A percentile compares a stretch with the other conserved stretches of the same genome.
These are phyloP conservation scores for Myrmecophaga tridactyla DNA, from an alignment of 2,113 vertebrate genomes.

Conservation along the genomic window DNA sequence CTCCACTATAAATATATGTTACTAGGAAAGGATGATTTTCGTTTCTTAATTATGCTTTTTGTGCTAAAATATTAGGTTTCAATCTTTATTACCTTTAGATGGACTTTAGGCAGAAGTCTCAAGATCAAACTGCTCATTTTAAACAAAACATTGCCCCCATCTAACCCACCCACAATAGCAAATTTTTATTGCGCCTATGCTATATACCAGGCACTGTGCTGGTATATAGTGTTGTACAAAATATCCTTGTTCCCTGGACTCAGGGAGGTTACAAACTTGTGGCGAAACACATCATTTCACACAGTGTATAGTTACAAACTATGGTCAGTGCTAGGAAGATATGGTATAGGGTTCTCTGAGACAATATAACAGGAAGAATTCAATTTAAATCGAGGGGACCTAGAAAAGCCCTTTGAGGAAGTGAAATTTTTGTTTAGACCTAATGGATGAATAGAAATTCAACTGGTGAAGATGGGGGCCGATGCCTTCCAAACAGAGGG, in stretches of 20 bases:
- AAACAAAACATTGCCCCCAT: neutral
- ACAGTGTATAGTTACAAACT: neutral
- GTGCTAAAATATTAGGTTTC: neutral
- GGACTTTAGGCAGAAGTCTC: neutral
- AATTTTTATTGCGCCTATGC: neutral
- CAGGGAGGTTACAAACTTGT: neutral
- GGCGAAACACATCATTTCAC: neutral
- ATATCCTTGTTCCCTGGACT: neutral
- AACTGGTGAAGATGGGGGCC: neutral
- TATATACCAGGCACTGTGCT: neutral
- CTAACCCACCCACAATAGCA: too few relatives aligned
- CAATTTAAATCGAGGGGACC: neutral
- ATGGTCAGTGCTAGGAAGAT: fast-evolving
- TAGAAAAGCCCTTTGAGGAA: neutral
- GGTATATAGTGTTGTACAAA: too few relatives aligned
- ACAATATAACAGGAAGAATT: neutral
- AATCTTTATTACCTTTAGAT: neutral
- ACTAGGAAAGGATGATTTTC: neutral
- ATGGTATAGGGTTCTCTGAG: neutral
- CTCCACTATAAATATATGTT: neutral
- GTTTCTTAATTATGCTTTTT: conserved; percentile 9
- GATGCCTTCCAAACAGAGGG: neutral
- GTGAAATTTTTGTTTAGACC: neutral
- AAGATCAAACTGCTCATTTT: neutral
- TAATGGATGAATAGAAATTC: neutral